Conservation (phyloP, 2,797 vertebrate species). For the Hemitrygon akajei region DNA sequence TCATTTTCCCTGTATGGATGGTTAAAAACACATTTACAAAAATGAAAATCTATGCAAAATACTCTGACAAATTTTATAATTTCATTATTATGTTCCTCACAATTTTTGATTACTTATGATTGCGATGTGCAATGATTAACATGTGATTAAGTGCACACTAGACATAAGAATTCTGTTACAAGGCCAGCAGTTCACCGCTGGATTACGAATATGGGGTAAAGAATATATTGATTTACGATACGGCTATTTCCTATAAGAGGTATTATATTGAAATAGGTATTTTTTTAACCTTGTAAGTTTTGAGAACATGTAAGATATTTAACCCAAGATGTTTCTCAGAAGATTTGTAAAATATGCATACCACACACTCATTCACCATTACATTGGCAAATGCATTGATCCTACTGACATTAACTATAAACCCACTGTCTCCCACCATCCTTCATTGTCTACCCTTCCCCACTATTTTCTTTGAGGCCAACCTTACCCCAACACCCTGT, state of each 20-base stretch:
- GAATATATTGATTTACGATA: neutral
- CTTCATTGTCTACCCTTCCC: too few relatives aligned
- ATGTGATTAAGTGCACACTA: neutral
- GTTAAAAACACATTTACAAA: neutral
- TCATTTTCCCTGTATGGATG: conserved; percentile 72
- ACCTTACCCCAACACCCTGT: too few relatives aligned
- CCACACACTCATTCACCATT: too few relatives aligned
- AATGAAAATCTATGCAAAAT: neutral
- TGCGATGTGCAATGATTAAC: neutral
- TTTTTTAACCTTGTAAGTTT: neutral
- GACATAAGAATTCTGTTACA: neutral
- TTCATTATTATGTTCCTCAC: neutral
- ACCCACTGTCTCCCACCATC: too few relatives aligned
- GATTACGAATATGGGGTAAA: neutral
- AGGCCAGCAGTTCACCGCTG: neutral
- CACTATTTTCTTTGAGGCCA: too few relatives aligned
- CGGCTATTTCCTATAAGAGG: neutral
- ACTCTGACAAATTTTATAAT: neutral
- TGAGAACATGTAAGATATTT: neutral
- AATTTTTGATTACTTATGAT: neutral
- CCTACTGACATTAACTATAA: too few relatives aligned
- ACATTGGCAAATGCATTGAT: too few relatives aligned
- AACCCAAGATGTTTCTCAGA: neutral
- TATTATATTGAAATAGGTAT: neutral
- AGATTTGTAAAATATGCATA: neutral